phyloP scores from a whole-genome alignment of 2,888 invertebrate genomes.

The Lasioglossum zephyrum region DNA sequence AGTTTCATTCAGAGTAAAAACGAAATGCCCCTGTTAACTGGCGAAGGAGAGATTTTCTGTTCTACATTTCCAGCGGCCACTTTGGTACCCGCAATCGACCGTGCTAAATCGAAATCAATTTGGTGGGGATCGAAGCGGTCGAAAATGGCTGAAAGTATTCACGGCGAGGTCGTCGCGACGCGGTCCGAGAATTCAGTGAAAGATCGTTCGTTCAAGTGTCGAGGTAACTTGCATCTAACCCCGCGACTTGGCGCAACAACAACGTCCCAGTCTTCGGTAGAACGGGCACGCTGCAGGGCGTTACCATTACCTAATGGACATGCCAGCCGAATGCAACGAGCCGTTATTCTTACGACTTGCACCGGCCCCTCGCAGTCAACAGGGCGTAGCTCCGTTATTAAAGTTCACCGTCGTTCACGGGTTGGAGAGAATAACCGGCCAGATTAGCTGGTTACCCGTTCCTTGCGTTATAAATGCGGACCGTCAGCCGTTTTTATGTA shows the following conservation, averaged over 20 bases:
- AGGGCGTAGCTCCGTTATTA: slow-evolving; percentile 64
- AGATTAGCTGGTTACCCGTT: slow-evolving; percentile 57
- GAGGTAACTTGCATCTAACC: slow-evolving; percentile 10
- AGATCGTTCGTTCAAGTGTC: slow-evolving; percentile 25
- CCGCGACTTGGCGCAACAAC: slow-evolving; percentile 26
- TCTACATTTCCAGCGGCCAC: background rate
- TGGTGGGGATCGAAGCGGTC: background rate
- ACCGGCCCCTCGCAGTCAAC: slow-evolving; percentile 40
- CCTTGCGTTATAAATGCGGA: slow-evolving; percentile 40
- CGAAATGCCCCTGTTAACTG: background rate
- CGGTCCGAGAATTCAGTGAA: background rate
- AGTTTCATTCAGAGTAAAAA: background rate
- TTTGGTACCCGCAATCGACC: background rate
- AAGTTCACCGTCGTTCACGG: slow-evolving; percentile 53
- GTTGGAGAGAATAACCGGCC: slow-evolving; percentile 38
- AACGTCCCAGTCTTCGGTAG: slow-evolving; percentile 12
- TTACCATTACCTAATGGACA: slow-evolving; percentile 68
- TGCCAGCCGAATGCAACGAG: slow-evolving; percentile 62
- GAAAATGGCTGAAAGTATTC: background rate
- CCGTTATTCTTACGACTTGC: slow-evolving; percentile 65
- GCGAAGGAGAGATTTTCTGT: background rate
- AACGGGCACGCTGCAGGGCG: slow-evolving; percentile 43
- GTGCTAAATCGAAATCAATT: slow-evolving; percentile 13
- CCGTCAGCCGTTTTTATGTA: slow-evolving; percentile 21
- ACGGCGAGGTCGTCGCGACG: background rate